phyloP scores from a whole-genome alignment of 2,113 vertebrate species.

The Scalopus aquaticus region DNA sequence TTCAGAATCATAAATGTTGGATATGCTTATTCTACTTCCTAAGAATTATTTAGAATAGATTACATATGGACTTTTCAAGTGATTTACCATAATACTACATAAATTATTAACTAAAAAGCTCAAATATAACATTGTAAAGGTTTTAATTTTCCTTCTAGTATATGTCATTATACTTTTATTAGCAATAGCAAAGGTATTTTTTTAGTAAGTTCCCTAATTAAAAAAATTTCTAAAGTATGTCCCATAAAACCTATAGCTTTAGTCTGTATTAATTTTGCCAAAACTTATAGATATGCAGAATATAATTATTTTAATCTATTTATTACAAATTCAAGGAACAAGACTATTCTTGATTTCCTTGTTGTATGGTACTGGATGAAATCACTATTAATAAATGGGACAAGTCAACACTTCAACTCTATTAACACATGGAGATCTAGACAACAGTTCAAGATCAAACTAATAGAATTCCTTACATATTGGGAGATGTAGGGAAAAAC shows the following conservation, averaged over 20 bases:
- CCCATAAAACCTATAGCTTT: neutral
- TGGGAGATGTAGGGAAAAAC: neutral
- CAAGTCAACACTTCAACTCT: slow-evolving; percentile 37
- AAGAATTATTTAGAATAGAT: slow-evolving; percentile 8
- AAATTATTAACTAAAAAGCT: slow-evolving; percentile 4
- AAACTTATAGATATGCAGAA: neutral
- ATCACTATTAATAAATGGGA: slow-evolving; percentile 20
- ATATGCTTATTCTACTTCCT: neutral
- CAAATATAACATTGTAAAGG: neutral
- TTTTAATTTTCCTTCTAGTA: neutral
- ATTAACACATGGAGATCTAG: neutral
- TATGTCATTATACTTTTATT: neutral
- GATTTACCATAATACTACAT: neutral
- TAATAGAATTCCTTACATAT: neutral
- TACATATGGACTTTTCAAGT: slow-evolving; percentile 15
- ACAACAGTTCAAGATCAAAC: neutral
- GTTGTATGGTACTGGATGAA: neutral
- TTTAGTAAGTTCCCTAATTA: neutral
- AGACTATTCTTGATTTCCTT: slow-evolving; percentile 48
- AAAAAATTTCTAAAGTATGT: neutral
- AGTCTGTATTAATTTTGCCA: neutral
- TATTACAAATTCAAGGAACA: slow-evolving; percentile 45
- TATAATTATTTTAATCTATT: slow-evolving; percentile 25
- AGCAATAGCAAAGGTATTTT: slow-evolving; percentile 13
- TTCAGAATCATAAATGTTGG: neutral